These are phyloP conservation scores for Pholis gunnellus DNA, from an alignment of 2,113 vertebrate genomes.

Conservation along the genomic window DNA sequence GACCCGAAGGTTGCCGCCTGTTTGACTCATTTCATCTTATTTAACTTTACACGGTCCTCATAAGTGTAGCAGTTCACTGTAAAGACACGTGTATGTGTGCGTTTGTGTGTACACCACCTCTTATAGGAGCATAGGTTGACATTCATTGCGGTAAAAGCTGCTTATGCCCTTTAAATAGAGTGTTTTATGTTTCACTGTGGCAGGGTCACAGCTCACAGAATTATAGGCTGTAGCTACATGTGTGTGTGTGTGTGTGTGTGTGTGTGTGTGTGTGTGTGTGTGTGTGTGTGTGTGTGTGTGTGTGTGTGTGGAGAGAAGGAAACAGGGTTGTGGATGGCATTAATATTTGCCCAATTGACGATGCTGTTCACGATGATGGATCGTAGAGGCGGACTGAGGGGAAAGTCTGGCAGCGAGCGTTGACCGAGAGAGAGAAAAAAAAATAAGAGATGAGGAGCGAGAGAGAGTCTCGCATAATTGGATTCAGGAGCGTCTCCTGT, in stretches of 20 bases:
- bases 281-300: constrained; percentile 4
- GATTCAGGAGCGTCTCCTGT: constrained; percentile 65
- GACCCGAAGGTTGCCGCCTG: too few relatives aligned
- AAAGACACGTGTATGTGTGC: background rate
- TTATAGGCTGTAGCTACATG: constrained; percentile 53
- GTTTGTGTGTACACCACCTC: background rate
- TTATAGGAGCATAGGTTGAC: constrained; percentile 17
- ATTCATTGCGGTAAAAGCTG: constrained; percentile 36
- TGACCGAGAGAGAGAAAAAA: constrained; percentile 7
- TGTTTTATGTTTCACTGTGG: constrained; percentile 59
- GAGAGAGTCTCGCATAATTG: constrained; percentile 53
- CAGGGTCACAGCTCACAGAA: constrained; percentile 51
- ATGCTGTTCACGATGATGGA: constrained; percentile 49
- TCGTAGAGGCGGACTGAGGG: constrained; percentile 24
- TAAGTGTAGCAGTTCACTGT: background rate
- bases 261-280: constrained; percentile 2
- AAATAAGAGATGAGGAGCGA: constrained; percentile 1
- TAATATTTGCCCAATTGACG: constrained; percentile 39
- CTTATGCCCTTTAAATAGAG: constrained; percentile 57
- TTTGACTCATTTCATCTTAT: background rate
- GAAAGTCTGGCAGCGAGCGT: constrained; percentile 28
- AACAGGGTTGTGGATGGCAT: constrained; percentile 26
- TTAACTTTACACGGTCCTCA: background rate
- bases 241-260: constrained; percentile 12
- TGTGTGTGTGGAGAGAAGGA: constrained; percentile 6